Base-by-base conservation (phyloP, 2,888 invertebrate species). In the Erebia aethiops region DNA sequence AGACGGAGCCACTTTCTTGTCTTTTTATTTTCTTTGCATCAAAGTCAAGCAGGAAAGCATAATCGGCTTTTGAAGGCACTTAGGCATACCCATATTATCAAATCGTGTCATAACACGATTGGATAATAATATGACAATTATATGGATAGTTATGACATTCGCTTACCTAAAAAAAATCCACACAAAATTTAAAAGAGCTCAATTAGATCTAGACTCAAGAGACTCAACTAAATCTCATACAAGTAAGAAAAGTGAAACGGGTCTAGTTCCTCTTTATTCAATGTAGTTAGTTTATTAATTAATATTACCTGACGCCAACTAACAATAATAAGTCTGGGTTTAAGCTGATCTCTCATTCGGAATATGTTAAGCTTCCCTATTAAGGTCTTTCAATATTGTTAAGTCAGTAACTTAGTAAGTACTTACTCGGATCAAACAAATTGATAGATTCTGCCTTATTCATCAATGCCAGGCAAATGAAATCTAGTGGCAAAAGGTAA, bases 351-450 rank as follows among this genome's bases (percentile, higher is more conserved):
- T 16, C 57, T 66, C 43, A 18, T 13, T 65, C 35, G 21, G 13
- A 21, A 49, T 61, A 67, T 61, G 70, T 61, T 70, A 64, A 64
- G 18, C 62, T 63, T 43, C 56, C 26, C 26, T 69, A 41, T 64
- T 21, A 26, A 63, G 64, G 64, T 46, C 54, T 51, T 57, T 46
- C 49, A 35, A 18, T 70, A 57, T 71, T 54, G 67, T 71, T 66
- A 61, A 71, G 62, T 67, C 60, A 26, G 21, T 46, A 69, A 77
- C 35, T 35, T 35, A 35, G 35, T 7, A 35, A 7, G 35, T 35
- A 35, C 73, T 77, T 26, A 26, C 74, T 77, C 74, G 72, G 73
- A 62, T 62, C 18, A 46, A 49, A 14, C 18, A 26, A 62, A 62
- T 62, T 62, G 62, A 62, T 49, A 21, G 62, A 62, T 8, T 14